Evolutionary conservation across 1,140 invertebrate genomes (phyloP).

Genomic region (Streblospio benedicti): DNA sequence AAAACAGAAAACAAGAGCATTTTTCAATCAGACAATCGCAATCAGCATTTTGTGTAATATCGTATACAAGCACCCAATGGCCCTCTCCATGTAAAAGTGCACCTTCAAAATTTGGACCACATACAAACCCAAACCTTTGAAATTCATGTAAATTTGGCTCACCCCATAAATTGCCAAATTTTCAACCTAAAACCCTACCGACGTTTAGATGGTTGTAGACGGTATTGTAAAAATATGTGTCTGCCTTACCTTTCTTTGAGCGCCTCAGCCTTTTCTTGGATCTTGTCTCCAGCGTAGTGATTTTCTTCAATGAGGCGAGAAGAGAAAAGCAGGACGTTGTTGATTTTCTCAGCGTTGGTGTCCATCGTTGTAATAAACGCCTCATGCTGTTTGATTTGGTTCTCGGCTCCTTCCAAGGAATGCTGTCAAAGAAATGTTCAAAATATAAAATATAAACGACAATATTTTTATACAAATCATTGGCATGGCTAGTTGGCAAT

Average conservation of each 20-base stretch:
- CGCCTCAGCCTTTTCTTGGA: constrained; percentile 89
- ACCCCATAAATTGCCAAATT: no score
- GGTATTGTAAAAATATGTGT: no score
- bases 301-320: constrained; percentile 77
- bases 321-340: constrained; percentile 86
- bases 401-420: constrained; percentile 87
- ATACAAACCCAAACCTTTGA: no score
- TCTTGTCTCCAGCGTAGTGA: constrained; percentile 84
- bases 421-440: constrained; percentile 28
- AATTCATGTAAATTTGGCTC: no score
- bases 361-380: constrained; percentile 99
- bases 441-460: not conserved
- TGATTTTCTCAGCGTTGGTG: constrained; percentile 99
- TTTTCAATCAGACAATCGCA: no score
- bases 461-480: not conserved
- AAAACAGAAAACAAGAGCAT: not conserved
- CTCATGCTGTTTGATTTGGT: constrained; percentile 92
- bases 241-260: constrained; percentile 67
- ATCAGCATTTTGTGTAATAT: no score
- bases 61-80: no score
- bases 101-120: no score
- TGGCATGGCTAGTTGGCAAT: not conserved
- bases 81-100: no score
- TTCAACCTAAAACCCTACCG: no score
- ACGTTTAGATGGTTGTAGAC: no score